Evolutionary conservation across 2,888 invertebrate genomes (phyloP).

Genomic region (Mellilla xanthometata): DNA sequence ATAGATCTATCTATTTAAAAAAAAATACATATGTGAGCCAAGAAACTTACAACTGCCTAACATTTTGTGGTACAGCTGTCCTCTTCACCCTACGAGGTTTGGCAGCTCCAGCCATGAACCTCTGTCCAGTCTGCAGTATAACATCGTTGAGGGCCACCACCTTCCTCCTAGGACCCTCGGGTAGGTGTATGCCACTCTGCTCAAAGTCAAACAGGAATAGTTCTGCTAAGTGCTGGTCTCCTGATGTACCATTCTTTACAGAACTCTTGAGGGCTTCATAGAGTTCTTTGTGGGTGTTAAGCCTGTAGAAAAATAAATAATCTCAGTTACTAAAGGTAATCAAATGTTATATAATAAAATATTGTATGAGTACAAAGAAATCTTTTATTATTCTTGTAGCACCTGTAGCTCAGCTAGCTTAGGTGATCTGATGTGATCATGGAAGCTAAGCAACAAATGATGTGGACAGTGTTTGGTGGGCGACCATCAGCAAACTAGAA

Average conservation of each 20-base stretch:
- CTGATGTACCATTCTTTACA: constrained; percentile 88
- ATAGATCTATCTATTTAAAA: too few relatives aligned
- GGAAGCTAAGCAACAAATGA: too few relatives aligned
- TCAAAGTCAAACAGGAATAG: constrained; percentile 98
- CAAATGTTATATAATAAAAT: too few relatives aligned
- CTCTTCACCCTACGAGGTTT: constrained; percentile 86
- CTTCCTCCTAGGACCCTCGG: constrained; percentile 85
- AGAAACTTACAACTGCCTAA: constrained; percentile 87
- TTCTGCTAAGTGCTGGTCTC: constrained; percentile 93
- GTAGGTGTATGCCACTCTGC: constrained; percentile 97
- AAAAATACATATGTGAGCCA: too few relatives aligned
- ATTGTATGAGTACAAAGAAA: too few relatives aligned
- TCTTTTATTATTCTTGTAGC: too few relatives aligned
- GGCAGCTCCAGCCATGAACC: constrained; percentile 90
- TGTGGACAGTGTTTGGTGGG: too few relatives aligned
- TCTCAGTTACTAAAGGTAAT: too few relatives aligned
- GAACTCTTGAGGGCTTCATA: constrained; percentile 90
- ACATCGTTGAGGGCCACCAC: constrained; percentile 94
- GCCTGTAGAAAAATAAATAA: constrained; percentile 66
- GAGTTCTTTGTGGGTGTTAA: constrained; percentile 94
- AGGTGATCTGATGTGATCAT: too few relatives aligned
- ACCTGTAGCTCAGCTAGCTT: too few relatives aligned
- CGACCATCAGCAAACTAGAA: too few relatives aligned
- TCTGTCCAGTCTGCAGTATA: constrained; percentile 92
- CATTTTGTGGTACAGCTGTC: constrained; percentile 85